These are phyloP conservation scores for Ptilonorhynchus violaceus DNA, from an alignment of 2,113 vertebrate species.

Conservation along the genomic window DNA sequence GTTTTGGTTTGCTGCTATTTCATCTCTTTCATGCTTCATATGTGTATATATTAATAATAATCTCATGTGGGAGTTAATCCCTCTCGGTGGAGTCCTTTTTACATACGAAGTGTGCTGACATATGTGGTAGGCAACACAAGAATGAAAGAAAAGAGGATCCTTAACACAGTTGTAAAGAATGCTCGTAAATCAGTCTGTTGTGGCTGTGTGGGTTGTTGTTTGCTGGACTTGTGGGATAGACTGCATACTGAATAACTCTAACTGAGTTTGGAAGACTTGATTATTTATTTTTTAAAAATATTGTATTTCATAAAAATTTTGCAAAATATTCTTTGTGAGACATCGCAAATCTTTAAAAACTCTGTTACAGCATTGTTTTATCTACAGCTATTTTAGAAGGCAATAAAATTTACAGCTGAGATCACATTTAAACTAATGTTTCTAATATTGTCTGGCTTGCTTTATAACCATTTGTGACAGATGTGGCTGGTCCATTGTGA, in stretches of 20 bases:
- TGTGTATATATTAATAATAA: not conserved
- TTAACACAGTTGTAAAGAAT: not conserved
- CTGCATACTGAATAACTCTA: not conserved
- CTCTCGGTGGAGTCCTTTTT: not conserved
- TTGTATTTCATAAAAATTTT: not conserved
- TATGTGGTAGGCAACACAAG: not conserved
- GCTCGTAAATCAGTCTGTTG: not conserved
- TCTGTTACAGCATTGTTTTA: not conserved
- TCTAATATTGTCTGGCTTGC: not conserved
- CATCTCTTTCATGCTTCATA: not conserved
- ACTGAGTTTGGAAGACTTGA: not conserved
- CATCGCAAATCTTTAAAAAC: not conserved
- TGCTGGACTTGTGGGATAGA: not conserved
- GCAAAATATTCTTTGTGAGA: not conserved
- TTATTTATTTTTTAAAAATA: not conserved
- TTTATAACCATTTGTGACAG: not conserved
- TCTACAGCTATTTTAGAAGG: not conserved
- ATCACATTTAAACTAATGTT: not conserved
- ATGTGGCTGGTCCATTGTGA: not conserved
- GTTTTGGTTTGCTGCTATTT: not conserved
- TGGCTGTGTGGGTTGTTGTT: not conserved
- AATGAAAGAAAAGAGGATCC: not conserved
- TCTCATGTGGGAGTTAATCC: not conserved
- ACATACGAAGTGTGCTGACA: not conserved
- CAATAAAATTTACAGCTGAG: not conserved